phyloP scores from a whole-genome alignment of 2,797 vertebrate species.

The Nyctalus aviator region DNA sequence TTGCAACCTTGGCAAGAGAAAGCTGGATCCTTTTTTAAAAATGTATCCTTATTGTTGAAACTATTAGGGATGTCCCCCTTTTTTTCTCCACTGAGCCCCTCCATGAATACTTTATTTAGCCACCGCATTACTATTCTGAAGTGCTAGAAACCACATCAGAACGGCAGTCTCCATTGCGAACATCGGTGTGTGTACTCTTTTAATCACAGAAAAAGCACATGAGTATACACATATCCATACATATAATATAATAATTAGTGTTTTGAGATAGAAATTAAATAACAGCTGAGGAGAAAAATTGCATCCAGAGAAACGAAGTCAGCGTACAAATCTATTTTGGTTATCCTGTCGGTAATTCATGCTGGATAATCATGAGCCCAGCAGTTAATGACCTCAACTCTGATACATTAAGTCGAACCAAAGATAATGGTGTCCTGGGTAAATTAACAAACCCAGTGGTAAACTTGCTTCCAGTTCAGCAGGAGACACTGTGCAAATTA shows the following conservation, averaged over 20 bases:
- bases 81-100: too few species aligned
- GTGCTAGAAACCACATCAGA: conserved; percentile 67
- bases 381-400: conserved; percentile 93
- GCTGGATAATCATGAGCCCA: conserved; percentile 89
- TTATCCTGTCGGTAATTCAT: conserved; percentile 88
- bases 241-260: conserved; percentile 52
- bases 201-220: neutral
- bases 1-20: conserved; percentile 51
- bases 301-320: conserved; percentile 82
- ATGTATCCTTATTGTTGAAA: too few species aligned
- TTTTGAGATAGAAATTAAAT: conserved; percentile 86
- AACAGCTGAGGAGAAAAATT: conserved; percentile 80
- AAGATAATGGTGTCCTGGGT: conserved; percentile 95
- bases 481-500: conserved; percentile 97
- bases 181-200: neutral
- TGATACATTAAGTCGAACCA: conserved; percentile 92
- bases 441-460: conserved; percentile 99
- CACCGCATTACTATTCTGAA: conserved; percentile 77
- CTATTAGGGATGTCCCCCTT: too few species aligned
- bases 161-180: conserved; percentile 47
- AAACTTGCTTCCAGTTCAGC: conserved; percentile 97
- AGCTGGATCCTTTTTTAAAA: neutral
- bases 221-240: neutral
- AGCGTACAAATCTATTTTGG: conserved; percentile 87
- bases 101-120: conserved; percentile 69